Base-by-base conservation (phyloP, 1,140 invertebrate genomes). In the Maniola jurtina region DNA sequence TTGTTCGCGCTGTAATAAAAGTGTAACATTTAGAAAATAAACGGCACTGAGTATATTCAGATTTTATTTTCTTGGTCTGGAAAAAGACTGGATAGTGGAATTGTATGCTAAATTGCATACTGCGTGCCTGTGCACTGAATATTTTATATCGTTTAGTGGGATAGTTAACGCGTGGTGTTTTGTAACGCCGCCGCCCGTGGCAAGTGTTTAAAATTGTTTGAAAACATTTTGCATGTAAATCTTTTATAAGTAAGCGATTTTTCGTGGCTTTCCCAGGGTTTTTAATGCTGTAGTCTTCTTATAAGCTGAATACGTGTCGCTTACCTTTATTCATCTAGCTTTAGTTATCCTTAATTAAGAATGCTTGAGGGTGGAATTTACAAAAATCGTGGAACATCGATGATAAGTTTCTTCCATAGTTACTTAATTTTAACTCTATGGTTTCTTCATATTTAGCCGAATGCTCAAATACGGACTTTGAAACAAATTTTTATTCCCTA, bases 1-100 rank as follows among this genome's bases (percentile, higher is more conserved):
- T 68, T 68, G 67, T 68, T 68, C 67, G 58, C 67, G 35, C 61
- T 61, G 67, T 56, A 64, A 68, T 68, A 68, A 68, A 68, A 68
- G 67, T 68, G 61, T 68, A 68, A 68, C 66, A 68, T 68, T 68
- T 68, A 63, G 34, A 55, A 68, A 63, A 68, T 68, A 68, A 63
- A 68, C 66, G 60, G 55, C 38, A 52, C 40, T 10, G 55, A 68
- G 66, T 63, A 42, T 59, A 68, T 63, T 63, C 61, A 68, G 61
- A 63, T 68, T 63, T 68, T 63, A 68, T 68, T 58, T 60, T 68
- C 48, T 48, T 59, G 59, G 34, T 57, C 57, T 56, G 52, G 13
- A 64, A 64, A 40, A 66, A n/a, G 15, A 60, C 56, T 59, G 13
- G 34, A 50, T 40, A 36, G 36, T 55, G 14, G 40, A 66, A 54